Evolutionary conservation across 2,113 vertebrate genomes (phyloP).

Genomic region (Platanista minor): DNA sequence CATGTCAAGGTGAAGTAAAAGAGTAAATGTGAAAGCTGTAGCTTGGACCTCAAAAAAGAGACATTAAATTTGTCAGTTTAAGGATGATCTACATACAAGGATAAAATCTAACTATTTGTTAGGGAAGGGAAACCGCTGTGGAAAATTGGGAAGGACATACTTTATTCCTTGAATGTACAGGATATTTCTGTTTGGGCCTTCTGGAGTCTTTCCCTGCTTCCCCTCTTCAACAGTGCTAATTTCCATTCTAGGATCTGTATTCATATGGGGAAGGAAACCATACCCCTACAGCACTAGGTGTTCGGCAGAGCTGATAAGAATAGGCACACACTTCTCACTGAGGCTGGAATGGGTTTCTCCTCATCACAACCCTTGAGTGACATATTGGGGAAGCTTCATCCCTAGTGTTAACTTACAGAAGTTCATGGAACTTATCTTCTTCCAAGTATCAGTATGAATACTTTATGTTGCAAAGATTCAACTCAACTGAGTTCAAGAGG

Average conservation of each 20-base stretch:
- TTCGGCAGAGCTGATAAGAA: background rate
- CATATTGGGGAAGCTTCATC: background rate
- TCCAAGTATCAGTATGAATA: background rate
- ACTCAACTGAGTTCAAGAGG: background rate
- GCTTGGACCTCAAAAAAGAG: background rate
- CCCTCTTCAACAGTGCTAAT: background rate
- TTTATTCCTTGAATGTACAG: background rate
- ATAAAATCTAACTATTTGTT: background rate
- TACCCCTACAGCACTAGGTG: background rate
- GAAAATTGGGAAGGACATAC: background rate
- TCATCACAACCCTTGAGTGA: background rate
- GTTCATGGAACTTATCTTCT: background rate
- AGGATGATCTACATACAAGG: background rate
- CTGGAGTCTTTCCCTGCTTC: background rate
- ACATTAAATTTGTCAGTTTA: background rate
- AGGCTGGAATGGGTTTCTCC: background rate
- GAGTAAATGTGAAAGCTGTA: background rate
- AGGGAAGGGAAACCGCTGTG: background rate
- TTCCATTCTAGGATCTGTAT: background rate
- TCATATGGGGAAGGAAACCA: background rate
- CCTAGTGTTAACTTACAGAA: background rate
- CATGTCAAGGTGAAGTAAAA: background rate
- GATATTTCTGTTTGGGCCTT: background rate
- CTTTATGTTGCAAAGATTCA: background rate
- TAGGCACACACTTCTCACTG: background rate